Evolutionary conservation across 2,797 vertebrate species (phyloP), one percentile per base, ranked within the genome.

Genomic region (Dallia pectoralis): DNA sequence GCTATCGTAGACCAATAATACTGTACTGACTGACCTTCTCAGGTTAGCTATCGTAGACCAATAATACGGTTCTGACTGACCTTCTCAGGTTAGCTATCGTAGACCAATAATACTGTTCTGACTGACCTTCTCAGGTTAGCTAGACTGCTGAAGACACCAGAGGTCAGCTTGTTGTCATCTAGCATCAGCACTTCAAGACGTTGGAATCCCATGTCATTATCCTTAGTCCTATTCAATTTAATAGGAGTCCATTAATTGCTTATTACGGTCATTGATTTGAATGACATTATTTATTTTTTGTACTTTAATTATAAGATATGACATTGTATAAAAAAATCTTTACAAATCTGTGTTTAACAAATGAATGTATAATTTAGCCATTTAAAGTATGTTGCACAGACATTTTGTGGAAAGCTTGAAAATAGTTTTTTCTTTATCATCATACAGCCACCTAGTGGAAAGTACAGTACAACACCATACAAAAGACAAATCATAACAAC

Each of bases 161-260:
- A 93, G 36, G 93, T 87, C 27, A 98, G 88, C 51, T 72, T 85
- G 81, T 96, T 97, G 74, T 96, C 92, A 72, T 96, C 95, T 51
- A 98, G 87, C 81, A 89, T 91, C 76, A 97, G 84, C 12, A 95
- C 89, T 85, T 96, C 93, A 62, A 96, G 92, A n/a, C 84, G 81
- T 2, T 82, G 84, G 82, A 96, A 97, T 49, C 53, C 85, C 6
- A 77, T 2, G 14, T 65, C 70, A 65, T 72, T 69, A 2, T 65
- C 74, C 33, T 65, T 25, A 0, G 36, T 33, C 72, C 89, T 91
- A 72, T 82, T 79, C 5, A 27, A 75, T 69, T 79, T 4, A 27
- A 75, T 69, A 40, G 18, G 2, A 77, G 25, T 14, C 40, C 40
- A 19, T 9, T 69, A 5, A 68, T 9, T 65, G 25, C 14, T 36